Base-by-base conservation (phyloP, 2,797 vertebrate species). In the Pseudochirops corinnae region DNA sequence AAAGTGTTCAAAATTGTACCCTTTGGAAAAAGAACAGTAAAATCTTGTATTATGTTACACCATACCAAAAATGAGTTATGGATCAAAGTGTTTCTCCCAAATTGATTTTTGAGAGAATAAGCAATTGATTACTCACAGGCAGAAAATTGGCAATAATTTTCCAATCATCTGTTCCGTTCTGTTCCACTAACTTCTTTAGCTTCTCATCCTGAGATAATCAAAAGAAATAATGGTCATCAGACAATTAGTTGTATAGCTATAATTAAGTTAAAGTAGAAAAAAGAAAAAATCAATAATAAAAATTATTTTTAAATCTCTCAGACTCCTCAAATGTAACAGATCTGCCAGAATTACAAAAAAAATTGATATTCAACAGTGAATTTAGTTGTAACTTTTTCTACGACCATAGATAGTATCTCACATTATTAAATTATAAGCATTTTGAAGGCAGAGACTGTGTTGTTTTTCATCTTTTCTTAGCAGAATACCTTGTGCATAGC, bases 81-180 rank as follows among this genome's bases (percentile, higher is more conserved):
- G 26, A 55, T 55, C 33, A 87, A 92, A 11, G 26, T 21, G 93
- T 92, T 53, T 97, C 57, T 97, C 91, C 92, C 92, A 56, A 56
- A 95, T 92, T 93, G 95, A 93, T 94, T 94, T 97, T 92, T 55
- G 97, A 52, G 93, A 98, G 98, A 62, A 98, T 97, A 98, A 98
- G 98, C 92, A 92, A 94, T 96, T 91, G 96, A 92, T 56, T 96
- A 99, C 99, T 99, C 99, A 99, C 99, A 96, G 99, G 99, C 97
- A 99, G 99, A 98, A 99, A 99, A 98, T 99, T 99, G 97, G 99
- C 99, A 97, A 99, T 99, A 97, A 99, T 98, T 99, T 99, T 99
- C 99, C 99, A 99, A 98, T 99, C 99, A 98, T 99, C 99, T 96
- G 99, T 99, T 97, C 99, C 99, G 98, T 99, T 99, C 98, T 99